phyloP scores from a whole-genome alignment of 2,113 vertebrate genomes.

The Myrmecophaga tridactyla region DNA sequence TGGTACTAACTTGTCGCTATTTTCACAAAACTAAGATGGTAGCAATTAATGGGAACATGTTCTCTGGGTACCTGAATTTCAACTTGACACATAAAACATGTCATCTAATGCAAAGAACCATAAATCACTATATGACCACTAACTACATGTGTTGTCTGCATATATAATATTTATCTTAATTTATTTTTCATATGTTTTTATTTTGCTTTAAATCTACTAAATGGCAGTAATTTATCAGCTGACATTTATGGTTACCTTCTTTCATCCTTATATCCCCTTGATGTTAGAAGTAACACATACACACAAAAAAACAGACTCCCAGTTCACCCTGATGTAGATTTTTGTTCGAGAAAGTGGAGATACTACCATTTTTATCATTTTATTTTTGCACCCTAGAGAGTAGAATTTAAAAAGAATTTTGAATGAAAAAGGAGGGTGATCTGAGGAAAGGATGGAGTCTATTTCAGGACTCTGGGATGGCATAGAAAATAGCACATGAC shows the following conservation, averaged over 20 bases:
- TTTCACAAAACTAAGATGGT: background rate
- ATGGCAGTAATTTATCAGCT: background rate
- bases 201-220: background rate
- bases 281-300: slow-evolving; percentile 19
- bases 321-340: background rate
- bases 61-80: background rate
- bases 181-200: background rate
- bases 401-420: slow-evolving; percentile 31
- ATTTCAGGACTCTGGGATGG: background rate
- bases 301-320: background rate
- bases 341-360: background rate
- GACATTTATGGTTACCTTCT: background rate
- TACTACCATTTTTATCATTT: background rate
- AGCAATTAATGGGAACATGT: background rate
- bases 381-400: background rate
- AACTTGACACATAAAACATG: background rate
- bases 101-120: background rate
- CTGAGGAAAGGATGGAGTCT: background rate
- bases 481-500: background rate
- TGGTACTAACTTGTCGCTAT: background rate
- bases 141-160: background rate
- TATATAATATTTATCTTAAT: background rate
- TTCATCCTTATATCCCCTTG: background rate
- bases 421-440: background rate
- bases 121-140: background rate